Evolutionary conservation across 1,140 invertebrate species (phyloP).

Genomic region (Eufriesea mexicana): DNA sequence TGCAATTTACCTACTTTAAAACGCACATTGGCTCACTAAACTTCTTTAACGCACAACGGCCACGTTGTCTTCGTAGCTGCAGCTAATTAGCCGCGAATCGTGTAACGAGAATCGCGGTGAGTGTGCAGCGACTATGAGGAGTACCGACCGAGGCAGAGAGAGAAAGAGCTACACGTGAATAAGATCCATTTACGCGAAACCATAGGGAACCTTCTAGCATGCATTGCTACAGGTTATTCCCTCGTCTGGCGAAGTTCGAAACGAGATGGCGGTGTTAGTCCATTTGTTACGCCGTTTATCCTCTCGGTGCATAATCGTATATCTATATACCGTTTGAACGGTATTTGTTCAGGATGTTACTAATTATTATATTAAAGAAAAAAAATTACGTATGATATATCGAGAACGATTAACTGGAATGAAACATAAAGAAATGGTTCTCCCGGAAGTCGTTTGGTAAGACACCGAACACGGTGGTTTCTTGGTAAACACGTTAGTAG

Average conservation of each 20-base stretch:
- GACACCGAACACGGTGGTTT: neutral
- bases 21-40: conserved; percentile 58
- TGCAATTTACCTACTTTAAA: conserved; percentile 66
- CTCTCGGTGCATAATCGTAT: neutral
- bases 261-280: too few species aligned
- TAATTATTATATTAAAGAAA: too few species aligned
- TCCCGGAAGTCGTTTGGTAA: conserved; percentile 1
- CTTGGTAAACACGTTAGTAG: neutral
- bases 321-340: neutral
- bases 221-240: conserved; percentile 23
- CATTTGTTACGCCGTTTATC: neutral
- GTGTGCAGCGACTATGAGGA: neutral
- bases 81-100: conserved; percentile 76
- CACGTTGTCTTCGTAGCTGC: conserved; percentile 73
- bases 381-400: neutral
- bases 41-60: conserved; percentile 70
- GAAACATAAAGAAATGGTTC: too few species aligned
- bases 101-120: conserved; percentile 62
- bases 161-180: conserved; percentile 67
- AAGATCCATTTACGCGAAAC: conserved; percentile 71
- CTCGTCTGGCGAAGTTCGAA: neutral
- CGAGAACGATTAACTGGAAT: neutral
- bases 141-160: conserved; percentile 4
- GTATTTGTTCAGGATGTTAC: neutral
- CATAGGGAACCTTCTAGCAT: conserved; percentile 24